A percentile compares a stretch with the other conserved stretches of the same genome.
phyloP scores from a whole-genome alignment of 2,113 vertebrate species.

The Scolopax mira region DNA sequence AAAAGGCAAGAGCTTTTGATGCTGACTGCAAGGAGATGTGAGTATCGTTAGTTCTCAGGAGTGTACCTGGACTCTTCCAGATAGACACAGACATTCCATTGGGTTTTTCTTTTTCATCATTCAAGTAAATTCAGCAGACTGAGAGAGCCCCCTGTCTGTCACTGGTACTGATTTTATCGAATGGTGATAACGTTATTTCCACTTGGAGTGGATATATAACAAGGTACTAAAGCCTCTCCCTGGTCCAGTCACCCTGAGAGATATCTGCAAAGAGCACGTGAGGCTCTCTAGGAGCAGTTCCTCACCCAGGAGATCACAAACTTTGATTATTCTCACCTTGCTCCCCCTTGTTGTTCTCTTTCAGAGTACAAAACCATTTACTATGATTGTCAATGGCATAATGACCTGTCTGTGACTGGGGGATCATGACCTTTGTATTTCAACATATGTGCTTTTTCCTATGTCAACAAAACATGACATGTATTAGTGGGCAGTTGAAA shows the following conservation, averaged over 20 bases:
- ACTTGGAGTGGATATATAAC: not conserved
- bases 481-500: not conserved
- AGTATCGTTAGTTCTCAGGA: not conserved
- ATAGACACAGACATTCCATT: not conserved
- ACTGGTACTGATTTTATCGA: not conserved
- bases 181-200: not conserved
- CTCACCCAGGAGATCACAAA: not conserved
- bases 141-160: conserved; percentile 48
- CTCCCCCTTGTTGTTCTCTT: not conserved
- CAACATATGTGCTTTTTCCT: not conserved
- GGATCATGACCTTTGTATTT: not conserved
- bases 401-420: not conserved
- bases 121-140: not conserved
- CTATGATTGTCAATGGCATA: not conserved
- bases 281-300: not conserved
- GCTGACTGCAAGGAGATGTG: not conserved
- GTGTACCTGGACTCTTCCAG: not conserved
- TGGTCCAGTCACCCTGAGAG: not conserved
- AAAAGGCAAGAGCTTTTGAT: not conserved
- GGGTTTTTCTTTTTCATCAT: not conserved
- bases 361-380: not conserved
- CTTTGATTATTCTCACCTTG: not conserved
- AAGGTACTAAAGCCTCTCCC: not conserved
- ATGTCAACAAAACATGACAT: not conserved
- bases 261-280: not conserved